These are phyloP conservation scores for Falco novaeseelandiae DNA, from an alignment of 2,797 vertebrate species.

Conservation along the genomic window DNA sequence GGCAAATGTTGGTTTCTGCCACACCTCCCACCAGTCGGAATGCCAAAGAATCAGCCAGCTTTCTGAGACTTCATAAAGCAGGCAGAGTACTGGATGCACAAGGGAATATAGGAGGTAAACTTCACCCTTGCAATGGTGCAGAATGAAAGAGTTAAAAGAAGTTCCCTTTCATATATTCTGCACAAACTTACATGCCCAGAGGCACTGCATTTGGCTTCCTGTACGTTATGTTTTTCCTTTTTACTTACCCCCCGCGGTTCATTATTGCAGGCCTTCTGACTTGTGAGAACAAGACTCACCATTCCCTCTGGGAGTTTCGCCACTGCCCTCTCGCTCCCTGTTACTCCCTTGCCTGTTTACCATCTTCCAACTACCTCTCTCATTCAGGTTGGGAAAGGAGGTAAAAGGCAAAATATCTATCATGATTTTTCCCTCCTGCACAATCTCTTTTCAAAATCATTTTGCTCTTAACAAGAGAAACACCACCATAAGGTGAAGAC, in stretches of 20 bases:
- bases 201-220: slow-evolving; percentile 22
- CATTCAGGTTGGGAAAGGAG: not conserved
- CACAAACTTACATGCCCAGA: not conserved
- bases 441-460: not conserved
- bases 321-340: not conserved
- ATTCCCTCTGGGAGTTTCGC: slow-evolving; percentile 44
- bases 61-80: not conserved
- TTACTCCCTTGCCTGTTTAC: slow-evolving; percentile 26
- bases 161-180: not conserved
- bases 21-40: not conserved
- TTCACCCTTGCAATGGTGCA: not conserved
- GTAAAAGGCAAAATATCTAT: not conserved
- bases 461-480: not conserved
- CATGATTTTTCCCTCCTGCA: not conserved
- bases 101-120: not conserved
- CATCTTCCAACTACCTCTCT: not conserved
- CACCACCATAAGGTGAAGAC: not conserved
- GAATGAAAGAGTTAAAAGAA: slow-evolving; percentile 17
- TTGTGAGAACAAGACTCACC: slow-evolving; percentile 65
- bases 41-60: not conserved
- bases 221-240: slow-evolving; percentile 8
- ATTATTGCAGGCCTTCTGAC: slow-evolving; percentile 33
- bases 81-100: not conserved
- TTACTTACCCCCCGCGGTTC: slow-evolving; percentile 9
- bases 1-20: not conserved